Conservation (phyloP, 1,140 invertebrate genomes). For the Ips nitidus region DNA sequence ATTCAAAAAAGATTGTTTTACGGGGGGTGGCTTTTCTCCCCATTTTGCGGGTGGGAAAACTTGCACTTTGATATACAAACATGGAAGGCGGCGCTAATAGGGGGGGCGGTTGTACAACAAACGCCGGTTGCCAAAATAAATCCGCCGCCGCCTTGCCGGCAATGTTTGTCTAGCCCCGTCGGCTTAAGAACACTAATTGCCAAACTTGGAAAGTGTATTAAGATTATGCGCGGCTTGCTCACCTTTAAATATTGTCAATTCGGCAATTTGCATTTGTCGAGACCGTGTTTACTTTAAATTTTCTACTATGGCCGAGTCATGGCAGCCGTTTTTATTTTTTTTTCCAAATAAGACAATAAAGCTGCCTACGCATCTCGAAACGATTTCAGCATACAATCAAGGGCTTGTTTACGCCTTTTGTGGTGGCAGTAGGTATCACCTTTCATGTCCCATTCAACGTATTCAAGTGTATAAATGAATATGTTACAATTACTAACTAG, state of each 20-base stretch:
- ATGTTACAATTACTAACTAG: slow-evolving; percentile 27
- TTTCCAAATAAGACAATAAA: slow-evolving; percentile 19
- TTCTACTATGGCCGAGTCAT: background rate
- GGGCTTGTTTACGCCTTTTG: slow-evolving; percentile 29
- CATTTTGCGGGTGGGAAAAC: slow-evolving; percentile 10
- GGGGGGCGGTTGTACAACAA: slow-evolving; percentile 22
- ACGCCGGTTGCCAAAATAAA: slow-evolving; percentile 43
- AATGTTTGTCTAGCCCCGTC: slow-evolving; percentile 48
- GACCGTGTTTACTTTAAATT: slow-evolving; percentile 8
- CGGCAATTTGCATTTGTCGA: slow-evolving; percentile 42
- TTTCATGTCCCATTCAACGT: slow-evolving; percentile 18
- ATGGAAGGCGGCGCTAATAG: slow-evolving; percentile 16
- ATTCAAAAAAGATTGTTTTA: slow-evolving; percentile 7
- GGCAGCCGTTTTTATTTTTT: background rate
- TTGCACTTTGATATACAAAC: slow-evolving; percentile 17
- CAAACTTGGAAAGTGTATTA: slow-evolving; percentile 51
- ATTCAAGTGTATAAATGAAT: slow-evolving; percentile 24
- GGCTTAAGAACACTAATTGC: slow-evolving; percentile 51
- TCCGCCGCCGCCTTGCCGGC: slow-evolving; percentile 38
- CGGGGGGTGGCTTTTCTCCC: background rate
- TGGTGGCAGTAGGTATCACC: slow-evolving; percentile 19
- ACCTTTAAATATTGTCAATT: slow-evolving; percentile 49
- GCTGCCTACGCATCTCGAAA: slow-evolving; percentile 13
- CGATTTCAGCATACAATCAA: slow-evolving; percentile 23
- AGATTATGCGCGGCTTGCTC: slow-evolving; percentile 43